These are phyloP conservation scores for Echinops telfairi DNA, from an alignment of 2,113 vertebrate species.

Conservation along the genomic window DNA sequence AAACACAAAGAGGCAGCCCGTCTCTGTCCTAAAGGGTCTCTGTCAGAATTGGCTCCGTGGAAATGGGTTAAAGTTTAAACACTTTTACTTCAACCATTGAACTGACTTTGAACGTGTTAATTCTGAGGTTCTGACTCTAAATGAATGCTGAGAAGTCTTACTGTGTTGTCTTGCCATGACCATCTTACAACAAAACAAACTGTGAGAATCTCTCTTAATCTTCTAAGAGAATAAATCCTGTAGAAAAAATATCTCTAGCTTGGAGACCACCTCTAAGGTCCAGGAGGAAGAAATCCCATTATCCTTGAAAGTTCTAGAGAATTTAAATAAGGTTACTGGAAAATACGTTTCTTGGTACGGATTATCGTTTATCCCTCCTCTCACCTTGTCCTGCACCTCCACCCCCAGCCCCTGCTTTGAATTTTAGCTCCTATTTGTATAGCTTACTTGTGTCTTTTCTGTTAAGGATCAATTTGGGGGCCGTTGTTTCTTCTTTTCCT, in stretches of 20 bases:
- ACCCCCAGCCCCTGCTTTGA: background rate
- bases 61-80: too few species aligned
- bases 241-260: background rate
- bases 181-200: too few species aligned
- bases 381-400: too few species aligned
- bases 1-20: too few species aligned
- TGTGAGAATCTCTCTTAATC: background rate
- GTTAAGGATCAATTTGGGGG: background rate
- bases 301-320: background rate
- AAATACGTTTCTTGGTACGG: background rate
- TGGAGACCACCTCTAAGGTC: background rate
- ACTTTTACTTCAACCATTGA: too few species aligned
- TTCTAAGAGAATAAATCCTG: background rate
- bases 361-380: background rate
- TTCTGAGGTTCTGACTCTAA: too few species aligned
- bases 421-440: constrained; percentile 18
- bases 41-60: too few species aligned
- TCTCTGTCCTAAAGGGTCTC: too few species aligned
- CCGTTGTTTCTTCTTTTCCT: background rate
- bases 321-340: background rate
- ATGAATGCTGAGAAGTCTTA: too few species aligned
- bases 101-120: too few species aligned
- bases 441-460: background rate
- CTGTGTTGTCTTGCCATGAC: too few species aligned
- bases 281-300: background rate